Evolutionary conservation across 1,140 invertebrate genomes (phyloP).

Genomic region (Galleria mellonella): DNA sequence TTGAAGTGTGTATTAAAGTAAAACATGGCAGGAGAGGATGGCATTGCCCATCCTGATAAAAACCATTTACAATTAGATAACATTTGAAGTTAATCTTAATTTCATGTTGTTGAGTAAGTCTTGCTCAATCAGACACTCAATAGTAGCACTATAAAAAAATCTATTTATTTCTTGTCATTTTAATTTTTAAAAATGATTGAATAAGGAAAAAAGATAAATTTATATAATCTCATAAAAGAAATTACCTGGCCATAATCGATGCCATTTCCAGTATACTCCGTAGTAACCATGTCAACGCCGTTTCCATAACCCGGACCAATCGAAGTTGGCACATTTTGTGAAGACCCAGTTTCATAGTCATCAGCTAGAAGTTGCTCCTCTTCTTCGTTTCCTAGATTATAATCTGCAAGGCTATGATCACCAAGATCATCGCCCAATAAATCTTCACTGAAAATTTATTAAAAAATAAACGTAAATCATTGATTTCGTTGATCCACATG

Average conservation of each 20-base stretch:
- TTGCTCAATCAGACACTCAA: no score
- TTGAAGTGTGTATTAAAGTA: no score
- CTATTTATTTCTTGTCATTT: no score
- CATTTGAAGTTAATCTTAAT: no score
- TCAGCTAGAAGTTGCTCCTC: conserved; percentile 61
- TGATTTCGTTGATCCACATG: conserved; percentile 13
- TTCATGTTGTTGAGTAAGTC: no score
- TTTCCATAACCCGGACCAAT: conserved; percentile 27
- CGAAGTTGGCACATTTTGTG: conserved; percentile 55
- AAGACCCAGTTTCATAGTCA: conserved; percentile 46
- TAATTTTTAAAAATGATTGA: no score
- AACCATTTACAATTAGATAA: no score
- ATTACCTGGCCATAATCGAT: conserved; percentile 42
- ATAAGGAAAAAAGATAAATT: not conserved
- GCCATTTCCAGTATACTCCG: conserved; percentile 29
- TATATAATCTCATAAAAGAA: conserved; percentile 1
- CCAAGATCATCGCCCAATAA: conserved; percentile 63
- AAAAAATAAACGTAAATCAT: conserved; percentile 1
- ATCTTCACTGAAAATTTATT: conserved; percentile 53
- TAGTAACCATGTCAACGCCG: conserved; percentile 26
- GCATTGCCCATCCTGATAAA: no score
- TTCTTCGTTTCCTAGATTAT: conserved; percentile 65
- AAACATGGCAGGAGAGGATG: no score
- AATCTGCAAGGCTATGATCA: conserved; percentile 63
- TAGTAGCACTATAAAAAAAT: no score